Evolutionary conservation across 2,888 invertebrate genomes (phyloP).

Genomic region (Seira ritae): DNA sequence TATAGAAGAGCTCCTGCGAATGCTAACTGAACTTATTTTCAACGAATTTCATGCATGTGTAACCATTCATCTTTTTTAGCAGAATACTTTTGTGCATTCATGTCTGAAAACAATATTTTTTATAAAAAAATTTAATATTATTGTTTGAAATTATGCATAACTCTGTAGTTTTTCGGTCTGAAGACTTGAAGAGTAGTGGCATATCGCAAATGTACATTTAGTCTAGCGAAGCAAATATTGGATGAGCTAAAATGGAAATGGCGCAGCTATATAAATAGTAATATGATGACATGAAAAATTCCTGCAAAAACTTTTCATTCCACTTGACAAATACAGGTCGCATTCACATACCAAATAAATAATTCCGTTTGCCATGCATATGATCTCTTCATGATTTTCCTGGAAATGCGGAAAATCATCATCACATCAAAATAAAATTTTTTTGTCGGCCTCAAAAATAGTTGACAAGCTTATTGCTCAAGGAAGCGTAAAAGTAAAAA

Average conservation of each 20-base stretch:
- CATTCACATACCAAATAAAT: neutral
- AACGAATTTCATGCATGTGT: neutral
- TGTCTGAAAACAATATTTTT: neutral
- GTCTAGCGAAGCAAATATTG: neutral
- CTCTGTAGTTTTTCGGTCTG: neutral
- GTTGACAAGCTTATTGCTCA: neutral
- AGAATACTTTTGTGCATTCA: neutral
- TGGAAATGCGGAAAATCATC: neutral
- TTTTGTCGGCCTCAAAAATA: neutral
- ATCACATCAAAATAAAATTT: neutral
- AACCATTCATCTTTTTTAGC: neutral
- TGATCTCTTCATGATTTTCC: conserved; percentile 8
- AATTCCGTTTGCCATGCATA: neutral
- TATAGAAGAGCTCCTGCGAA: too few relatives aligned
- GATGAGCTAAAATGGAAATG: neutral
- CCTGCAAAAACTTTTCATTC: conserved; percentile 13
- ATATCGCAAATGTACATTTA: neutral
- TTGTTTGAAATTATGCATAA: neutral
- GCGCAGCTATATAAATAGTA: neutral
- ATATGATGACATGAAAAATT: neutral
- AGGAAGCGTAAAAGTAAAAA: conserved; percentile 17
- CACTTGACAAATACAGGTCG: conserved; percentile 30
- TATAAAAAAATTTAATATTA: neutral
- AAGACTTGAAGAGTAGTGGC: neutral
- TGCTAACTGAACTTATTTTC: too few relatives aligned